Percentiles rank a stretch among this genome's conserved stretches.
phyloP scores from a whole-genome alignment of 2,888 invertebrate genomes.

The Ectemnius continuus region DNA sequence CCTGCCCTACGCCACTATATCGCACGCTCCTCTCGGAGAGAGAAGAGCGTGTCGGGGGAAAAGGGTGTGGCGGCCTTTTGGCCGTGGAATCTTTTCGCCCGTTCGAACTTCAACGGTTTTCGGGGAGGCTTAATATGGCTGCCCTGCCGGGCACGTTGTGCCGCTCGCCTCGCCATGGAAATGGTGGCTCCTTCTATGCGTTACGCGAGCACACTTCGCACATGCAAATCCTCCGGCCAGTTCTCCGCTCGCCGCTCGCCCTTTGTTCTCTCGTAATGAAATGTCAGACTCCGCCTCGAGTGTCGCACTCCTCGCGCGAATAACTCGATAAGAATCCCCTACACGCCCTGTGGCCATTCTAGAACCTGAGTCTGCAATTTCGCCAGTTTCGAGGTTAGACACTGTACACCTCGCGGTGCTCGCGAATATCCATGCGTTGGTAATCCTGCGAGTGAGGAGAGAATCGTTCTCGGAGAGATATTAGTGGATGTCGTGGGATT shows the following conservation, averaged over 20 bases:
- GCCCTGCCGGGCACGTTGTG: slow-evolving; percentile 56
- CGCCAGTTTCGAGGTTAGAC: slow-evolving; percentile 1
- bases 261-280: too few relatives aligned
- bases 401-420: background rate
- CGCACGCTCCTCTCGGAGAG: too few relatives aligned
- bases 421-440: background rate
- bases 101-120: slow-evolving; percentile 49
- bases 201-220: background rate
- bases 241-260: background rate
- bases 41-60: too few relatives aligned
- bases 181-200: slow-evolving; percentile 45
- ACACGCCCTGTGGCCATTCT: too few relatives aligned
- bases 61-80: slow-evolving; percentile 46
- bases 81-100: slow-evolving; percentile 33
- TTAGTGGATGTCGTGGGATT: background rate
- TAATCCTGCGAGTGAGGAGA: background rate
- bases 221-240: background rate
- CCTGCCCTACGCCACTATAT: too few relatives aligned
- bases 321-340: too few relatives aligned
- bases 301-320: too few relatives aligned
- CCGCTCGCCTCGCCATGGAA: slow-evolving; percentile 39
- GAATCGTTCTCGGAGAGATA: background rate
- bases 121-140: slow-evolving; percentile 59
- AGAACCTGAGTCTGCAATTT: background rate
- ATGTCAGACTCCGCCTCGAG: too few relatives aligned